A percentile compares a stretch with the other conserved stretches of the same genome.
These are phyloP conservation scores for Enhydra lutris DNA, from an alignment of 2,113 vertebrate species.

Conservation along the genomic window DNA sequence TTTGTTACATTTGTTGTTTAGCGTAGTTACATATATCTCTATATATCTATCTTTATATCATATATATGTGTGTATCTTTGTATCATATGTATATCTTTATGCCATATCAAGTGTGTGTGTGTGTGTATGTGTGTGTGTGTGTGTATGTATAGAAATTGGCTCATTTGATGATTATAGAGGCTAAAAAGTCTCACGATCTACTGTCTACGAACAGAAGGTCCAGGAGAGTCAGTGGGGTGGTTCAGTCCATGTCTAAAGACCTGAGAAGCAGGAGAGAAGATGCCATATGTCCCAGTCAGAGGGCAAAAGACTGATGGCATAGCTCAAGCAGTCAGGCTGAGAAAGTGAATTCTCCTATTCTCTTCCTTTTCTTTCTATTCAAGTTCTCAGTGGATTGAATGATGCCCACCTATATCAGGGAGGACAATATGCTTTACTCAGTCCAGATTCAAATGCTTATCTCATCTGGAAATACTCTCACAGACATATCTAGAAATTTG, in stretches of 20 bases:
- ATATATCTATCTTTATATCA: no score
- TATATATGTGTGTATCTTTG: no score
- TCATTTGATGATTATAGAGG: not conserved
- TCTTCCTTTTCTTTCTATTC: not conserved
- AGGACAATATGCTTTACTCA: not conserved
- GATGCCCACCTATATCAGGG: not conserved
- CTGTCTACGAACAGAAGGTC: not conserved
- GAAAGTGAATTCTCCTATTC: not conserved
- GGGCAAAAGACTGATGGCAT: not conserved
- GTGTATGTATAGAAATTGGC: not conserved
- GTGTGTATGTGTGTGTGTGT: no score
- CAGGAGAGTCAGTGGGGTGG: not conserved
- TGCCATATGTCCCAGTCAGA: not conserved
- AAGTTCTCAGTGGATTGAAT: not conserved
- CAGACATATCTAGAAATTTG: not conserved
- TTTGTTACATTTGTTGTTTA: not conserved
- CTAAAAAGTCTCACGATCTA: not conserved
- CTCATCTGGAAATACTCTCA: not conserved
- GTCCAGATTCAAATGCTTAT: not conserved
- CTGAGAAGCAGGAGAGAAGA: not conserved
- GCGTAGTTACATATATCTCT: not conserved
- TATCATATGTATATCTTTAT: no score
- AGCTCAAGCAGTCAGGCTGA: not conserved
- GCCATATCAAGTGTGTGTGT: no score
- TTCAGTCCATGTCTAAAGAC: not conserved